Conservation (phyloP, 2,888 invertebrate genomes). For the Aricia artaxerxes region DNA sequence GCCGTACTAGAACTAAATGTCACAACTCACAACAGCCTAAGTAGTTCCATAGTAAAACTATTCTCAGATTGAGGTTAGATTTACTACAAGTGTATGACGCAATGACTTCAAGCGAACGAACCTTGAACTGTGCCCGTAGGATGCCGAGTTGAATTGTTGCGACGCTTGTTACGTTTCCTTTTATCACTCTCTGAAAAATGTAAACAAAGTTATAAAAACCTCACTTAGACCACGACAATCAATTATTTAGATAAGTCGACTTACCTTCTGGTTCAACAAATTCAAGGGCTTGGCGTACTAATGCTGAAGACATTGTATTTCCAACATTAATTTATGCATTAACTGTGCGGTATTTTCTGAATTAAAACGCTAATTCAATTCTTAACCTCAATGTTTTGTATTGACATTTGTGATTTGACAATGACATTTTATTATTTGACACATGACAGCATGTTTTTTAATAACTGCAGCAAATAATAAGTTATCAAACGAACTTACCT, state of each 20-base stretch:
- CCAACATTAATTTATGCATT: constrained; percentile 51
- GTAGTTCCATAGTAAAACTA: neutral
- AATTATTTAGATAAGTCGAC: constrained; percentile 23
- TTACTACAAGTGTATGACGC: constrained; percentile 11
- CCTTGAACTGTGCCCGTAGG: constrained; percentile 60
- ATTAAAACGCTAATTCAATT: neutral
- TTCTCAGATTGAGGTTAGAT: neutral
- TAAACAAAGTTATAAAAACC: constrained; percentile 39
- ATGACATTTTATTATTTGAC: neutral
- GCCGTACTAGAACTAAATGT: neutral
- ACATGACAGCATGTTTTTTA: neutral
- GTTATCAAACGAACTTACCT: too few relatives aligned
- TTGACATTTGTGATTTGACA: neutral
- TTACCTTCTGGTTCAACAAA: constrained; percentile 74
- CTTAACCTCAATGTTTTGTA: neutral
- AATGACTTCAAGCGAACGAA: constrained; percentile 41
- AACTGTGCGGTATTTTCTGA: constrained; percentile 26
- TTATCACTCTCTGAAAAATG: constrained; percentile 56
- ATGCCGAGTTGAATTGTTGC: constrained; percentile 45
- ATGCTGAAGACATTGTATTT: constrained; percentile 79
- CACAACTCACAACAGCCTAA: neutral
- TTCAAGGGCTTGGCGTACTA: constrained; percentile 79
- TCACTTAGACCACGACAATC: neutral
- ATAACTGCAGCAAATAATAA: neutral
- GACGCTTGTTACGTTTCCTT: constrained; percentile 57